Base-by-base conservation (phyloP, 2,797 vertebrate species). In the Cheirogaleus major region DNA sequence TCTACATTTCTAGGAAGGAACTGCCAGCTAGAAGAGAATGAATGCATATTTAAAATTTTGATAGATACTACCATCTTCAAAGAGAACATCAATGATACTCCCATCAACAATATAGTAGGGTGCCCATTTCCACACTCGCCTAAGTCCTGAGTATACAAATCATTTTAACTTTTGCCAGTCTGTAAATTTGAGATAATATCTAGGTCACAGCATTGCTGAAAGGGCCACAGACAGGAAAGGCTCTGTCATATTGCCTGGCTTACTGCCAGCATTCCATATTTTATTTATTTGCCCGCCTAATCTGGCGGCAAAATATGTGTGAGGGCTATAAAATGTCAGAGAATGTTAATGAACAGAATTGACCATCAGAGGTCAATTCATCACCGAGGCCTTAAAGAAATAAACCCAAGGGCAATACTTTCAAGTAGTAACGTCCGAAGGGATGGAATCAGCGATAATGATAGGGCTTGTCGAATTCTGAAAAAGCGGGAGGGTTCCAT, bases 201-300 rank as follows among this genome's bases (percentile, higher is more conserved):
- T 81, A 90, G n/a, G 30, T 93, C 45, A 91, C 52, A 65, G 45
- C 78, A 94, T 81, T 90, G 91, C 18, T 73, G 2, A 89, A 89
- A 84, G 45, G 20, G 65, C 45, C 80, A 70, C 30, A 27, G 57
- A 38, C 15, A 7, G 8, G 8, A 65, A 79, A 92, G 7, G 10
- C 52, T 22, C 18, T 79, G 67, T 82, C 41, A 32, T 35, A 59
- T 69, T 65, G 72, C 27, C 76, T 70, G 11, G 59, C 18, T 91
- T 79, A 85, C 43, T 73, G 86, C 91, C 72, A 96, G 48, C 35
- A 80, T 90, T 88, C 35, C 50, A 41, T 45, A 45, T 32, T 69
- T 59, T 52, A 38, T 25, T 52, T 30, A 84, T 78, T 85, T 65
- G 72, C 63, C 43, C 23, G 7, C 20, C 73, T 52, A 38, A 22